Evolutionary conservation across 2,888 invertebrate species (phyloP).

Genomic region (Parnassius glacialis): DNA sequence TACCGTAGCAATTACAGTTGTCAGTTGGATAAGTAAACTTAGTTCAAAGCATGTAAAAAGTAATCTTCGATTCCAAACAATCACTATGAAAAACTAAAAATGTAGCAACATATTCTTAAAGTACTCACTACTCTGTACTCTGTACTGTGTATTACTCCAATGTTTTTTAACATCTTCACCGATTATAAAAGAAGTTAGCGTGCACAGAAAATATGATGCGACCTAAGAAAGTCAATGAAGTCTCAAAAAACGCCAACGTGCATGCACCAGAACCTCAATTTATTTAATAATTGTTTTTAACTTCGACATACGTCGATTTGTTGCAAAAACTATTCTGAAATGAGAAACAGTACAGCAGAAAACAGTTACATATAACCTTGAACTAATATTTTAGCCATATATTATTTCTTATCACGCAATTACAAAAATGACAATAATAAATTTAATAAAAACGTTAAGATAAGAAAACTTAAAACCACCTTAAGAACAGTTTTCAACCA

Average conservation of each 20-base stretch:
- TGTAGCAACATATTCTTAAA: no score
- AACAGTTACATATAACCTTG: constrained; percentile 10
- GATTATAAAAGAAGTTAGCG: constrained; percentile 9
- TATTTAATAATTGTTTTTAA: constrained; percentile 17
- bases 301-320: neutral
- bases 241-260: constrained; percentile 6
- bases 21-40: no score
- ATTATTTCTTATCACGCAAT: constrained; percentile 16
- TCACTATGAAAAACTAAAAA: no score
- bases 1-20: no score
- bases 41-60: no score
- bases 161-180: constrained; percentile 7
- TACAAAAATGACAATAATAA: constrained; percentile 9
- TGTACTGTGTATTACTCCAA: no score
- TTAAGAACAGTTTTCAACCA: constrained; percentile 16
- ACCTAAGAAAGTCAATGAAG: constrained; percentile 19
- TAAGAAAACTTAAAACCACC: constrained; percentile 1
- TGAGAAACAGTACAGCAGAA: neutral
- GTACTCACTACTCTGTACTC: no score
- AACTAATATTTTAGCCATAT: neutral
- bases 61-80: no score
- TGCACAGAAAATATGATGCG: constrained; percentile 2
- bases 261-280: neutral
- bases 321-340: constrained; percentile 5
- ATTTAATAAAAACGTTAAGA: constrained; percentile 7